Evolutionary conservation across 2,113 vertebrate species (phyloP), one percentile per base, ranked within the genome.

Genomic region (Ophthalmolycus amberensis): DNA sequence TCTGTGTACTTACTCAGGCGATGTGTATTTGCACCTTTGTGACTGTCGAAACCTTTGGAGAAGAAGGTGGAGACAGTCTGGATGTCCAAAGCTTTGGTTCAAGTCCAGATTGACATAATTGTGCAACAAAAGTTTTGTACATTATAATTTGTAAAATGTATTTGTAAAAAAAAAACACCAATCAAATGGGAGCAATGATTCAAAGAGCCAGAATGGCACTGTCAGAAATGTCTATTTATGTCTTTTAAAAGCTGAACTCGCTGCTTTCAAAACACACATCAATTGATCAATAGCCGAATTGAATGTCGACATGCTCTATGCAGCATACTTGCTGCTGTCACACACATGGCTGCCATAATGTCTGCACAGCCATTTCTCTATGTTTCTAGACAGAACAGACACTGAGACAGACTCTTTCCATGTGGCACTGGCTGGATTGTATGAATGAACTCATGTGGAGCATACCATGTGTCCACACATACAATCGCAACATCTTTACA

Each of bases 251-350:
- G n/a, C 1, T 54, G 20, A 2, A 3, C 8, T 54, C 22, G 52
- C 20, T n/a, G 52, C n/a, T 54, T 20, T 50, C 18, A 50, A 50
- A 48, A 50, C 2, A 16, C 48, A 20, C 20, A n/a, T n/a, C 52
- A n/a, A n/a, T 74, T 27, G 32, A 77, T 73, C 71, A 65, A 80
- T 71, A 58, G 4, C 4, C 54, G 54, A 67, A 79, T 5, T 74
- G 67, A 88, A 60, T 59, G 75, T 65, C 62, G 37, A 18, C 56
- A n/a, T 27, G 48, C 44, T 56, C 74, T 66, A 70, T 66, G 56
- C 22, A 18, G 59, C 34, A 69, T 37, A 74, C 15, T 9, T 64
- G 48, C 22, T n/a, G 60, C 66, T 59, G 50, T 75, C 42, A 75
- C 38, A 62, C 6, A 62, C 6, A 11, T 32, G 29, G 78, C 40